phyloP scores from a whole-genome alignment of 2,113 vertebrate genomes.

The Carassius auratus region DNA sequence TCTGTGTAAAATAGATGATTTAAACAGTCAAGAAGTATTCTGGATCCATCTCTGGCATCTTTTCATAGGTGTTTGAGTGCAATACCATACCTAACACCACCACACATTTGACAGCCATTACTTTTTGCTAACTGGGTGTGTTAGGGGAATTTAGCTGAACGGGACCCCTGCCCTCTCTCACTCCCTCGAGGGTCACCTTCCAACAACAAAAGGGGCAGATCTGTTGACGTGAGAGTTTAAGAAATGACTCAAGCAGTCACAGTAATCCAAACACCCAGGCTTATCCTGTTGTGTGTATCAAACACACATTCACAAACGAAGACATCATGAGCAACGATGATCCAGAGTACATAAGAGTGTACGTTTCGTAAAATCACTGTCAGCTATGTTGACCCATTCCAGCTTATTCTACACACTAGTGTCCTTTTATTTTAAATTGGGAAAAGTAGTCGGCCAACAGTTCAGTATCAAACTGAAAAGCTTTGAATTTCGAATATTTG shows the following conservation, averaged over 20 bases:
- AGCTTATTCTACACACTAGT: not conserved
- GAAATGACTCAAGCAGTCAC: conserved; percentile 11
- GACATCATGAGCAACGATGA: not conserved
- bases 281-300: conserved; percentile 8
- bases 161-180: conserved; percentile 2
- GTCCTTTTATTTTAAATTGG: not conserved
- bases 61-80: not conserved
- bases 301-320: not conserved
- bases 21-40: not conserved
- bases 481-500: too few relatives aligned
- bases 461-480: too few relatives aligned
- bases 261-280: conserved; percentile 33
- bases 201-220: conserved; percentile 44
- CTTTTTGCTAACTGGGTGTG: conserved; percentile 27
- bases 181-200: conserved; percentile 11
- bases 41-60: not conserved
- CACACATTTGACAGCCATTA: conserved; percentile 30
- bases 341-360: too few relatives aligned
- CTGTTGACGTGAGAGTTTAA: conserved; percentile 31
- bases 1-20: not conserved
- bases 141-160: conserved; percentile 34
- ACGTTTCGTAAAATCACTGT: not conserved
- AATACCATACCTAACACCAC: conserved; percentile 15
- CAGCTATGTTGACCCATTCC: not conserved
- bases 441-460: too few relatives aligned